Conservation (phyloP, 2,113 vertebrate species). For the Epinephelus moara region DNA sequence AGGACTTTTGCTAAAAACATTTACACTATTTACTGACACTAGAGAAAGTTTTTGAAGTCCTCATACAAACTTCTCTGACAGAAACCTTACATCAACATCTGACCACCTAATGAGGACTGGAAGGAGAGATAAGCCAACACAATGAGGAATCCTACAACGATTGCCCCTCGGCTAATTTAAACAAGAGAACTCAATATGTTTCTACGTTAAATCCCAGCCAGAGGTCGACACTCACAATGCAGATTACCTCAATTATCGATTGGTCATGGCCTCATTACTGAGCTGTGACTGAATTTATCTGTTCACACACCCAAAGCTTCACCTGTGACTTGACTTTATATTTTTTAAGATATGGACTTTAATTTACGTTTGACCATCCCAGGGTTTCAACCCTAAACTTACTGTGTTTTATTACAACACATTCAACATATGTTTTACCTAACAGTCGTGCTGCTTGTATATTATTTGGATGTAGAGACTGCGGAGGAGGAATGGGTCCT, state of each 20-base stretch:
- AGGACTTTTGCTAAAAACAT: neutral
- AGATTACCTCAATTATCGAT: conserved; percentile 25
- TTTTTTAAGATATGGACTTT: neutral
- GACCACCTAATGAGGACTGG: conserved; percentile 22
- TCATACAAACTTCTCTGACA: neutral
- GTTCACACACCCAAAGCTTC: neutral
- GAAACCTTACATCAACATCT: neutral
- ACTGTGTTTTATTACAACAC: neutral
- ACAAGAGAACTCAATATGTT: conserved; percentile 21
- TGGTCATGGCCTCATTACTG: conserved; percentile 7
- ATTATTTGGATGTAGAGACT: neutral
- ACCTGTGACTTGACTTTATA: no score
- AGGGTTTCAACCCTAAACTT: neutral
- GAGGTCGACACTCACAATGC: conserved; percentile 15
- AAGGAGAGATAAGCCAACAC: conserved; percentile 10
- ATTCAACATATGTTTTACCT: neutral
- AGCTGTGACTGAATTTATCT: neutral
- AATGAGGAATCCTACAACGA: neutral
- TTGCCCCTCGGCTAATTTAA: conserved; percentile 11
- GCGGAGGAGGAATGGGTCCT: neutral
- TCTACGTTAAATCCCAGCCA: neutral
- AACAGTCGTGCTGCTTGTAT: neutral
- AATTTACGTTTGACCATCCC: neutral
- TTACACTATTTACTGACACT: neutral
- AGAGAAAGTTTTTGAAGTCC: neutral